Evolutionary conservation across 1,140 invertebrate species (phyloP), one percentile per base, ranked within the genome.

Genomic region (Hirudo medicinalis): DNA sequence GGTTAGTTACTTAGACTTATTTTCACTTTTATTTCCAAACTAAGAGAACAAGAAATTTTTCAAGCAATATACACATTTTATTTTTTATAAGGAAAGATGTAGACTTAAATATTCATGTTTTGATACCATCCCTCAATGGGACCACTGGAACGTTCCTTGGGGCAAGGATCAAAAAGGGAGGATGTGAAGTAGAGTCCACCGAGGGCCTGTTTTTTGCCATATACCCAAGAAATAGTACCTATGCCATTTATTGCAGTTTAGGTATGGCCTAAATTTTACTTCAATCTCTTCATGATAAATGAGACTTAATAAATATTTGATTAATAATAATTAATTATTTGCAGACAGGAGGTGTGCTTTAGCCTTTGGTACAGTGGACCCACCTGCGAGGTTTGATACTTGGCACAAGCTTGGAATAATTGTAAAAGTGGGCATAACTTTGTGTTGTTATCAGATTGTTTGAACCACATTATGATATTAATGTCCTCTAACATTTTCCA

Each of bases 181-280:
- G 72, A 9, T 72, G 72, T 72, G 72, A 72, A 29, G 40, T 53
- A 27, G 49, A 54, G 49, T 54, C 40, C 22, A 67, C 72, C n/a
- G 36, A 55, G 0, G 72, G 72, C 19, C 25, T 72, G 25, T 72
- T 67, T 29, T 72, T 72, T 32, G 29, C 40, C 36, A 57, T 72
- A 4, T 70, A 36, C 22, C 72, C 72, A 8, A 36, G 22, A n/a
- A 54, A 70, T 49, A 70, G 22, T 53, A 13, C 69, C 22, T 70
- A 53, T 40, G 32, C 49, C 13, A 49, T 70, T 25, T 49, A 36
- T 32, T 25, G 32, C 22, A 54, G 49, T 54, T 54, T 70, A 20
- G 69, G 69, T 70, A 36, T 27, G 63, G 36, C 36, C 3, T n/a
- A n/a, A n/a, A n/a, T 67, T 22, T 63, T 20, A 13, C 15, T 49